phyloP scores from a whole-genome alignment of 2,113 vertebrate species.

The Oreochromis niloticus region DNA sequence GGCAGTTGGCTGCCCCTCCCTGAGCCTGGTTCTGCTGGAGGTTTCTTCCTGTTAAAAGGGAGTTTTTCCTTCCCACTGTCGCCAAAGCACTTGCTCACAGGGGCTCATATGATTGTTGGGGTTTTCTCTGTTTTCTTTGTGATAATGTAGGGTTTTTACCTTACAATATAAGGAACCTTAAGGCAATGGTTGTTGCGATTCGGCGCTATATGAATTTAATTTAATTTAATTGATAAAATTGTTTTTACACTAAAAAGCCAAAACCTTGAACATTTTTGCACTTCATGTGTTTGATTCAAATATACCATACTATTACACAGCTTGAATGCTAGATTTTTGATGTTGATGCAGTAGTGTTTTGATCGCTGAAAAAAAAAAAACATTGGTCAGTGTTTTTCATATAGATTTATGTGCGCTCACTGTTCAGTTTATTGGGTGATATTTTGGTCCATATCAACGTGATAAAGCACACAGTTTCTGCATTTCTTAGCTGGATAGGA shows the following conservation, averaged over 20 bases:
- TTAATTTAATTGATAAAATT: not conserved
- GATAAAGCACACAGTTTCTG: not conserved
- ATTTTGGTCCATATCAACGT: not conserved
- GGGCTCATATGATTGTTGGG: no score
- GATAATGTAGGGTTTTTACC: no score
- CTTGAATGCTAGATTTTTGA: not conserved
- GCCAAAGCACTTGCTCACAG: no score
- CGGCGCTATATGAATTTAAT: not conserved
- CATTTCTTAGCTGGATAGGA: not conserved
- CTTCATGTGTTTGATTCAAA: not conserved
- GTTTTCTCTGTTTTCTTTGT: no score
- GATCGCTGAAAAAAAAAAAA: not conserved
- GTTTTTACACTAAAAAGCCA: not conserved
- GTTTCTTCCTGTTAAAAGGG: no score
- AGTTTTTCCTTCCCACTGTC: no score
- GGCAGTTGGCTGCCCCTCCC: not conserved
- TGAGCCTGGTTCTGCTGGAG: no score
- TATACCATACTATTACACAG: not conserved
- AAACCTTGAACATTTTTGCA: not conserved
- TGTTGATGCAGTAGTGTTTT: not conserved
- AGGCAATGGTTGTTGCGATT: not conserved
- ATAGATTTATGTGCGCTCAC: not conserved
- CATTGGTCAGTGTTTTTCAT: not conserved
- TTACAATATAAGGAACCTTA: not conserved
- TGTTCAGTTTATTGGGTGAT: not conserved